Evolutionary conservation across 2,888 invertebrate genomes (phyloP), one percentile per base, ranked within the genome.

Genomic region (Meliscaeva auricollis): DNA sequence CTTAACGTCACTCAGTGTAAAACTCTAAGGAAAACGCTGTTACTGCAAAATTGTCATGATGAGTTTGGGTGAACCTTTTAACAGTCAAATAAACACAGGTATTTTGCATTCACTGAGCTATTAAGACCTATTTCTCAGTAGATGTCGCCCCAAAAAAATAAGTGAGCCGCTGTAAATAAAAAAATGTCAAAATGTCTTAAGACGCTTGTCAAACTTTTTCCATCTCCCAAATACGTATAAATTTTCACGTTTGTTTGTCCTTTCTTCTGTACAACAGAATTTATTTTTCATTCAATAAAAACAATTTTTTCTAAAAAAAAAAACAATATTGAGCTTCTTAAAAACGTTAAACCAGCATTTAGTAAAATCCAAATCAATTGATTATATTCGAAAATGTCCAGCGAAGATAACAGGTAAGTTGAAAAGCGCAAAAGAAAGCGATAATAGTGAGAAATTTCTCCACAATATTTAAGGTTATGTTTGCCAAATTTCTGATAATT

Each of bases 341-440:
- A 54, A n/a, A 41, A n/a, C 2, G 13, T 1, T 4, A 26, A 52
- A 11, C n/a, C 17, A 22, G 54, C 30, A 72, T 30, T 79, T 52
- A 69, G 26, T 41, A n/a, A 11, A 17, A 6, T 44, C 7, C 15
- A 78, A 48, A 30, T 5, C 6, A 22, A 13, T 22, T 26, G 11
- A 66, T 38, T 46, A 30, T 30, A 7, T 22, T 30, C 17, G 17
- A 87, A 62, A 64, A 88, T 88, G 87, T 87, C 87, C 44, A 87
- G 87, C 54, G 87, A 87, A 35, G 87, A 76, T 32, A 75, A 73
- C 8, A 87, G 87, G 87, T 88, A 69, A 58, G n/a, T n/a, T n/a
- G n/a, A n/a, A n/a, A n/a, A n/a, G 48, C 20, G 11, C 8, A 70
- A 62, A 52, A 46, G 8, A 6, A 2, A 13, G 1, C 30, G 22